phyloP scores from a whole-genome alignment of 2,797 vertebrate species.

The Spinus olivaceus region DNA sequence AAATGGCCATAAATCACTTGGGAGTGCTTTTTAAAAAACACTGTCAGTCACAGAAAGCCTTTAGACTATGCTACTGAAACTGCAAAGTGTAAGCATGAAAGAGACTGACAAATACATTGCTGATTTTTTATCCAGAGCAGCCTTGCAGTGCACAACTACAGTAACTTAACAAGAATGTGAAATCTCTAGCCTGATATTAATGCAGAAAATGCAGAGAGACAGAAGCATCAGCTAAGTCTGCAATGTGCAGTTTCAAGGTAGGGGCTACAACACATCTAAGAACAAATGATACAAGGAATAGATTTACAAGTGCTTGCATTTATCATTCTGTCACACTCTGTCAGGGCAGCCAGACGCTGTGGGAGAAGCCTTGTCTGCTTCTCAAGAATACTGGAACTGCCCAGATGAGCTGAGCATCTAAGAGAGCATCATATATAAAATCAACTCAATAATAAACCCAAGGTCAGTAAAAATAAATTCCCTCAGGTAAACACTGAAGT shows the following conservation, averaged over 20 bases:
- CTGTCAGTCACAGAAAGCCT: constrained; percentile 29
- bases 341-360: background rate
- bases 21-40: constrained; percentile 8
- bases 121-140: constrained; percentile 42
- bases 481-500: background rate
- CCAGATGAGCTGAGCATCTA: background rate
- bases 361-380: constrained; percentile 3
- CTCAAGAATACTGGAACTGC: background rate
- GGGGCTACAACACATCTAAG: background rate
- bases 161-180: background rate
- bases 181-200: constrained; percentile 34
- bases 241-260: constrained; percentile 16
- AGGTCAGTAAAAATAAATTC: constrained; percentile 32
- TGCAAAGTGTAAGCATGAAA: constrained; percentile 11
- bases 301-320: constrained; percentile 31
- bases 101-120: constrained; percentile 49
- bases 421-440: background rate
- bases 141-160: background rate
- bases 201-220: constrained; percentile 32
- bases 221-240: constrained; percentile 1
- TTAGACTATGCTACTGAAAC: background rate
- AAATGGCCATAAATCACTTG: constrained; percentile 28
- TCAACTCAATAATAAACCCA: constrained; percentile 20
- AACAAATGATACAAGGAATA: constrained; percentile 44
- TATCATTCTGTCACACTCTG: constrained; percentile 44